Evolutionary conservation across 2,888 invertebrate genomes (phyloP).

Genomic region (Subacronicta megacephala): DNA sequence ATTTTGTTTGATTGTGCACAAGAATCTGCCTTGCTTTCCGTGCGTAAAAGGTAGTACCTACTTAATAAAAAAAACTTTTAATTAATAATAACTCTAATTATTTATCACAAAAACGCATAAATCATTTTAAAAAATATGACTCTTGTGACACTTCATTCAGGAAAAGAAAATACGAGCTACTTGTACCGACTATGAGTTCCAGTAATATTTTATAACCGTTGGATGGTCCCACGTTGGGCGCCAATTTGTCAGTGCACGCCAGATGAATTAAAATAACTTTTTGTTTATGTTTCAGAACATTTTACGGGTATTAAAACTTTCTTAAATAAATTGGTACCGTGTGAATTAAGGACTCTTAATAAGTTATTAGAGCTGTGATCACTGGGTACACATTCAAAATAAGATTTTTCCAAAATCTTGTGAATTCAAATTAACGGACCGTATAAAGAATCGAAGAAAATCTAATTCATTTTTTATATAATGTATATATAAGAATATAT

Average conservation of each 20-base stretch:
- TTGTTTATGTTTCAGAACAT: constrained; percentile 27
- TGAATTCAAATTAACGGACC: no score
- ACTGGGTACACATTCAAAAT: no score
- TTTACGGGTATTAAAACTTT: constrained; percentile 30
- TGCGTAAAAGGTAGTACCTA: no score
- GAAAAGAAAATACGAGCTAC: constrained; percentile 11
- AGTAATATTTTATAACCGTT: constrained; percentile 31
- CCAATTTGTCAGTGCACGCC: constrained; percentile 45
- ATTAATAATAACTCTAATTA: constrained; percentile 5
- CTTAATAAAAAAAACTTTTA: no score
- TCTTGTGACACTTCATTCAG: constrained; percentile 5
- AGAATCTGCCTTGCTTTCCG: no score
- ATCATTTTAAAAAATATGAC: constrained; percentile 7
- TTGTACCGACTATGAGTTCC: constrained; percentile 26
- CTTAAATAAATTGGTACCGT: constrained; percentile 28
- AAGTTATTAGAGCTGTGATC: no score
- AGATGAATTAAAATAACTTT: constrained; percentile 50
- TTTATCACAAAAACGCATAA: not conserved
- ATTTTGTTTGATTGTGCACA: no score
- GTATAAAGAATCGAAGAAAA: no score
- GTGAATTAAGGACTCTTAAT: not conserved
- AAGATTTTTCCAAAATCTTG: no score
- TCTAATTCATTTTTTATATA: no score
- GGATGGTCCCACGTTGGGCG: constrained; percentile 46
- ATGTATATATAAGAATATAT: no score